Conservation (phyloP, 2,888 invertebrate species). For the Abrostola triplasia region DNA sequence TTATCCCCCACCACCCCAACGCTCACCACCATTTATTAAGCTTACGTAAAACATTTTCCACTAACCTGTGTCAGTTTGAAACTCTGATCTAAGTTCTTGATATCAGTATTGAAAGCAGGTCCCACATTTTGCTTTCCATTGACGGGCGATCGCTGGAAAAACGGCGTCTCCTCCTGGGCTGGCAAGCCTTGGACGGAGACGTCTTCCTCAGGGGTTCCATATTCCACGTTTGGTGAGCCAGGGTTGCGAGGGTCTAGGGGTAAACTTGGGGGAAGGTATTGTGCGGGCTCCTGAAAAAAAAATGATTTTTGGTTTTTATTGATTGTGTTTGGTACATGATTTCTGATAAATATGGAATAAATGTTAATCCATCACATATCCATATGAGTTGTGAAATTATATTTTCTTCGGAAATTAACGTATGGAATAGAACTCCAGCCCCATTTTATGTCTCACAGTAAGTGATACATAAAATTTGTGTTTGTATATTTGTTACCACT, state of each 20-base stretch:
- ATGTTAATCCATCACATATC: too few relatives aligned
- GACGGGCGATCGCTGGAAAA: constrained; percentile 79
- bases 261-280: constrained; percentile 72
- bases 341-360: too few relatives aligned
- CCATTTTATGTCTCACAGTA: too few relatives aligned
- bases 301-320: background rate
- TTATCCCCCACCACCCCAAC: too few relatives aligned
- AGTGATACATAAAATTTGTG: too few relatives aligned
- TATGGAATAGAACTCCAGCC: background rate
- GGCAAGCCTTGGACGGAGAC: constrained; percentile 83
- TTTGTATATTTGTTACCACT: too few relatives aligned
- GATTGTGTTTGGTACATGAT: too few relatives aligned
- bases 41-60: too few relatives aligned
- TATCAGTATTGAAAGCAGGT: constrained; percentile 72
- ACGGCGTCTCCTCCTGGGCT: constrained; percentile 73
- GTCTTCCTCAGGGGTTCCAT: constrained; percentile 71
- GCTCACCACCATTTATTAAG: too few relatives aligned
- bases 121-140: constrained; percentile 80
- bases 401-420: too few relatives aligned
- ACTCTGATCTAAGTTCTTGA: constrained; percentile 72
- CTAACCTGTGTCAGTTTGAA: constrained; percentile 74
- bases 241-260: constrained; percentile 71
- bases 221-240: constrained; percentile 50
- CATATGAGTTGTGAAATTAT: too few relatives aligned
- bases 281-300: constrained; percentile 54